Evolutionary conservation across 2,797 vertebrate genomes (phyloP).

Genomic region (Protosalanx chinensis): DNA sequence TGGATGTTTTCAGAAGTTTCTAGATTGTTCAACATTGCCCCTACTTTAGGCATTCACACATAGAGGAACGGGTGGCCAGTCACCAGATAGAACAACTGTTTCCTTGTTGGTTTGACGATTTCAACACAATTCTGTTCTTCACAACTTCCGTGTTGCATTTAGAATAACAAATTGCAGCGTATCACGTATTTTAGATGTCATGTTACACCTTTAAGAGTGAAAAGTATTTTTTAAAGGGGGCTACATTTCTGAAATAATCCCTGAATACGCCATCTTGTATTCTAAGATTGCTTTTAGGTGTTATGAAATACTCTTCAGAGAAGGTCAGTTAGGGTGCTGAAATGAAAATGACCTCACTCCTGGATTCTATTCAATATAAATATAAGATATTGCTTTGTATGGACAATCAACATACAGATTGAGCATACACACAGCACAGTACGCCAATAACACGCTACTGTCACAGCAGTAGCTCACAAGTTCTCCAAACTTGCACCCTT

Average conservation of each 20-base stretch:
- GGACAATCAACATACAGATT: conserved; percentile 63
- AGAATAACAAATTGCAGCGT: conserved; percentile 25
- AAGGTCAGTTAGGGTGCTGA: conserved; percentile 66
- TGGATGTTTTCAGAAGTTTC: not conserved
- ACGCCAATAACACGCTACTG: conserved; percentile 5
- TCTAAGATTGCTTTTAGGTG: conserved; percentile 9
- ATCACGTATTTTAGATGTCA: not conserved
- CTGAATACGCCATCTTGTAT: not conserved
- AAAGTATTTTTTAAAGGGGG: conserved; percentile 18
- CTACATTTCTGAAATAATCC: conserved; percentile 1
- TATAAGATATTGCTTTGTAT: conserved; percentile 40
- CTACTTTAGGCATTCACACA: not conserved
- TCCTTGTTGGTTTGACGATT: conserved; percentile 6
- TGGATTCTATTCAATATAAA: not conserved
- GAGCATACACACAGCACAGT: conserved; percentile 14
- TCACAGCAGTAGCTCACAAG: conserved; percentile 16
- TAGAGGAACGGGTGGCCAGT: not conserved
- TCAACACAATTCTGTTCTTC: conserved; percentile 20
- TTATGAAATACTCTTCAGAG: conserved; percentile 48
- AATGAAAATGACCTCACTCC: conserved; percentile 40
- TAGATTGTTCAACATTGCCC: not conserved
- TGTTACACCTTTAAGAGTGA: conserved; percentile 14
- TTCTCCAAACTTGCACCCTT: conserved; percentile 5
- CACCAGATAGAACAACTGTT: not conserved
- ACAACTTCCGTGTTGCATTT: conserved; percentile 22